A percentile compares a stretch with the other conserved stretches of the same genome.
These are phyloP conservation scores for Busseola fusca DNA, from an alignment of 2,888 invertebrate genomes.

Conservation along the genomic window DNA sequence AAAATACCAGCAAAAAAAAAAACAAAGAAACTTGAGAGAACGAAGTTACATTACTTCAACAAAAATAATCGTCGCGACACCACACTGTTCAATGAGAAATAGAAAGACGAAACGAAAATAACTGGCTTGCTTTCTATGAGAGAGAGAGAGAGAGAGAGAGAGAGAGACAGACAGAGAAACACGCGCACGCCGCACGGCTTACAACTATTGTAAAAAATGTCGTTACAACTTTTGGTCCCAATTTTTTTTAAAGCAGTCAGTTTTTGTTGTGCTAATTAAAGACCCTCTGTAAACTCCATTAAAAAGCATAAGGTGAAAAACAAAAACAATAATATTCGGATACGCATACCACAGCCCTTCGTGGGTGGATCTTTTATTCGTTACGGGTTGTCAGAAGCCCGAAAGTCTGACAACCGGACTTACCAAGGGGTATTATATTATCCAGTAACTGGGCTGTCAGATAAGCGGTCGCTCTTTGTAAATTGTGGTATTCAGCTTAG, in stretches of 20 bases:
- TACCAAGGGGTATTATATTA: background rate
- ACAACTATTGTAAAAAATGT: too few species aligned
- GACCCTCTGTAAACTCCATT: background rate
- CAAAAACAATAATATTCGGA: background rate
- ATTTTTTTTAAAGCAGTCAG: too few species aligned
- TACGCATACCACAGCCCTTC: background rate
- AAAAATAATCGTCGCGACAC: too few species aligned
- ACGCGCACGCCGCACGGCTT: too few species aligned
- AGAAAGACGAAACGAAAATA: too few species aligned
- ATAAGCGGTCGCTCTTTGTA: background rate
- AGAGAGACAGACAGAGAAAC: too few species aligned
- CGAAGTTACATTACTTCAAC: too few species aligned
- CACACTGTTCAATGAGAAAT: too few species aligned
- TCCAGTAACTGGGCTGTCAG: background rate
- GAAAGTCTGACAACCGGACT: background rate
- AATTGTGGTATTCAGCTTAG: background rate
- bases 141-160: too few species aligned
- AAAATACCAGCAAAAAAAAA: background rate
- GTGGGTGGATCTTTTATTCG: background rate
- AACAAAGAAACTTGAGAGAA: too few species aligned
- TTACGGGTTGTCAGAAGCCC: background rate
- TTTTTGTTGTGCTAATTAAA: conserved; percentile 32
- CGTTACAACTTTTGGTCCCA: too few species aligned
- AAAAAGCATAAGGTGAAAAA: background rate
- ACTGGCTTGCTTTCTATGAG: too few species aligned